These are phyloP conservation scores for Pristionchus pacificus DNA, from an alignment of 1,140 invertebrate species.

Conservation along the genomic window DNA sequence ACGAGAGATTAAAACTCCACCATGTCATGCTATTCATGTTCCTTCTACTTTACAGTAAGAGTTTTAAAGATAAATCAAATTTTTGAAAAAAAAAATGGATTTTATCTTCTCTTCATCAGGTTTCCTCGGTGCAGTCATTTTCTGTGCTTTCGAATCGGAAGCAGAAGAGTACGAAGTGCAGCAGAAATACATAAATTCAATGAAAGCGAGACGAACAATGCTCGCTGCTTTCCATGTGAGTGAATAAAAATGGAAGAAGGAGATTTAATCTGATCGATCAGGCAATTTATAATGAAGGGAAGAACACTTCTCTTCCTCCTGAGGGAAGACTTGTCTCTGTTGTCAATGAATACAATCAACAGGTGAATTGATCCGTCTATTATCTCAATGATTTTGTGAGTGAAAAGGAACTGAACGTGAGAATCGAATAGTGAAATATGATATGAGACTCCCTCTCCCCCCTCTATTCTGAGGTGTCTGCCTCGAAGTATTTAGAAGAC, in stretches of 20 bases:
- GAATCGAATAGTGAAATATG: no score
- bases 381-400: no score
- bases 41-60: not conserved
- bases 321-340: not conserved
- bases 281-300: not conserved
- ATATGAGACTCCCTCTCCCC: no score
- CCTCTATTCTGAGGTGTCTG: no score
- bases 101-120: not conserved
- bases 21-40: not conserved
- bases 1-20: not conserved
- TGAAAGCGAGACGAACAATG: not conserved
- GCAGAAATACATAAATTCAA: not conserved
- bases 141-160: not conserved
- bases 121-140: not conserved
- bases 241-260: not conserved
- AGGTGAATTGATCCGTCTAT: slow-evolving; percentile 1
- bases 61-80: no score
- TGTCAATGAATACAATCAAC: not conserved
- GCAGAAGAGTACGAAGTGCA: not conserved
- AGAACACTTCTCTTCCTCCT: not conserved
- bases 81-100: not conserved
- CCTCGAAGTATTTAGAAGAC: no score
- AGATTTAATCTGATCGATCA: not conserved
- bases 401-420: no score
- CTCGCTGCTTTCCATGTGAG: not conserved